A percentile compares a stretch with the other conserved stretches of the same genome.
These are phyloP conservation scores for Donacobius atricapilla DNA, from an alignment of 2,113 vertebrate species.

Conservation along the genomic window DNA sequence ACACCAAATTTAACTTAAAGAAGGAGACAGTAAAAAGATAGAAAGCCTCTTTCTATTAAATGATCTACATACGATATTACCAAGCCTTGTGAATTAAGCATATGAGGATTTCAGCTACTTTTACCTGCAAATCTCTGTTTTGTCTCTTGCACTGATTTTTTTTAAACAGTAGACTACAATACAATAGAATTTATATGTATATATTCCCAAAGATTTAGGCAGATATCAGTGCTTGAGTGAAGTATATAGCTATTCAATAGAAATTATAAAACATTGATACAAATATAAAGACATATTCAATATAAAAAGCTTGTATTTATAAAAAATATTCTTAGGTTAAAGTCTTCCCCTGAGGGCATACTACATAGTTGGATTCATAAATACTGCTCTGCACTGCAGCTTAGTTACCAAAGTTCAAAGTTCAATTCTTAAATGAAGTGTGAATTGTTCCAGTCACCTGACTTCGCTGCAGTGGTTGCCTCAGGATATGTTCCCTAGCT, in stretches of 20 bases:
- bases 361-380: slow-evolving; percentile 80
- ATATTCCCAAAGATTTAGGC: slow-evolving; percentile 69
- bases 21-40: background rate
- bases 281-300: slow-evolving; percentile 84
- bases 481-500: slow-evolving; percentile 71
- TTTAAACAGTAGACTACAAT: too few relatives aligned
- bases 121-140: slow-evolving; percentile 17
- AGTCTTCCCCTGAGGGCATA: slow-evolving; percentile 94
- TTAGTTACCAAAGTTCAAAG: slow-evolving; percentile 71
- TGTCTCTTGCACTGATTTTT: slow-evolving; percentile 48
- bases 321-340: slow-evolving; percentile 92
- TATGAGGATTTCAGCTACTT: slow-evolving; percentile 36
- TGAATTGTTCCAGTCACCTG: slow-evolving; percentile 75
- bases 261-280: slow-evolving; percentile 79
- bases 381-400: slow-evolving; percentile 77
- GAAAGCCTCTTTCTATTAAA: background rate
- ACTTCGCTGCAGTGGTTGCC: slow-evolving; percentile 71
- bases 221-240: slow-evolving; percentile 95
- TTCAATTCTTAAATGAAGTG: slow-evolving; percentile 71
- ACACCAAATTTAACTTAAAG: background rate
- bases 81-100: background rate
- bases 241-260: slow-evolving; percentile 86
- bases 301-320: slow-evolving; percentile 90
- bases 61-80: background rate
- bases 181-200: slow-evolving; percentile 47